Evolutionary conservation across 1,140 invertebrate genomes (phyloP), one percentile per base, ranked within the genome.

Genomic region (Heliothis subflexa): DNA sequence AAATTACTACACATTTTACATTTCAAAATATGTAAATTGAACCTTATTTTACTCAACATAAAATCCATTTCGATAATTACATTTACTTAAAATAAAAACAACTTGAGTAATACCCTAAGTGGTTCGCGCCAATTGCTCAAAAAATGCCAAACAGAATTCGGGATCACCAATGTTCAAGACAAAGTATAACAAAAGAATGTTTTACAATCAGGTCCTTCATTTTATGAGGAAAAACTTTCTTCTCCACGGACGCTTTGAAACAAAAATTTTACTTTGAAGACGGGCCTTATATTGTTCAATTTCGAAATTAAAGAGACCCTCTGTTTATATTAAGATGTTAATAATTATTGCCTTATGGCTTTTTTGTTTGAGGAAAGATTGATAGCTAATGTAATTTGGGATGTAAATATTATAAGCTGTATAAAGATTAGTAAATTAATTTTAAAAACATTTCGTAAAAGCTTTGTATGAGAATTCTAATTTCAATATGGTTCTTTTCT

Each of bases 281-380:
- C 18, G n/a, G 4, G 14, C 40, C 70, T 73, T 52, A 25, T 54
- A 52, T 45, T 52, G 66, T 13, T 50, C 45, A 70, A 70, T 70
- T 4, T 28, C 66, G 49, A 52, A 70, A 70, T 70, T 70, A 70
- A 70, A 70, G 33, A 70, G 66, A 21, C 10, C n/a, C 54, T 47
- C 70, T 73, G 52, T 73, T 73, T 59, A 25, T n/a, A 18, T 18
- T 55, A 16, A 16, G 70, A 72, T 72, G 21, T 72, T 61, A 40
- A 57, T 72, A 72, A 72, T 57, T 40, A 55, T 25, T 3, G 14
- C 13, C 25, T 59, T 13, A 45, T 18, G 33, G 33, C n/a, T 64
- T 18, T 64, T 47, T 45, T 16, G 33, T 47, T 21, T 45, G 5
- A 16, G 40, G 2, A 18, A 28, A 14, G 57, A 45, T 64, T 16